Evolutionary conservation across 2,797 vertebrate genomes (phyloP), one percentile per base, ranked within the genome.

Genomic region (Synaphobranchus kaupii): DNA sequence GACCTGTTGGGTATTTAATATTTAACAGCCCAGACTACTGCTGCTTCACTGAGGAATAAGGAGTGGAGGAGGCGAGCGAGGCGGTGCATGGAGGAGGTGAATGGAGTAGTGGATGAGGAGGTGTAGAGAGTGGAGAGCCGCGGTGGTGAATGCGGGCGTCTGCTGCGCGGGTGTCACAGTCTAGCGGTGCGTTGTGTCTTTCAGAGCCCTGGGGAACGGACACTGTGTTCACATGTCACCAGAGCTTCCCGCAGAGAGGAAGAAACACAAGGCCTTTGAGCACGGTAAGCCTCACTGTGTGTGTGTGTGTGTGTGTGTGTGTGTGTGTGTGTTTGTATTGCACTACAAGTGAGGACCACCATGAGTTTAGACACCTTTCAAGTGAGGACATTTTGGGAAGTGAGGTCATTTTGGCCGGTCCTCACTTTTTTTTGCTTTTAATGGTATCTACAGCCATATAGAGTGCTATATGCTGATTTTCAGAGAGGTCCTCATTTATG

Each of bases 141-240:
- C 1, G 28, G 66, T 31, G 39, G 13, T 10, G 63, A 28, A 10
- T 44, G 39, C 31, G 13, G 73, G 73, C 15, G 39, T 9, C 52
- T 78, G 13, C 68, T 13, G 39, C 7, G 71, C 8, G 31, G 71
- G 13, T 15, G 4, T 68, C 22, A 12, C 20, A 71, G n/a, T 5
- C 44, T 88, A 91, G 4, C 7, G 3, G 2, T 39, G 71, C 17
- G 12, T 76, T 34, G 63, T 91, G 44, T 93, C 71, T 90, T 91
- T 13, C 91, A 99, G 98, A 91, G 92, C 93, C 58, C 94, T 96
- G 88, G 97, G 98, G 91, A 98, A 97, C 7, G 95, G 96, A 48
- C 96, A 94, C 0, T 96, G 95, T 90, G 83, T 94, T 84, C 97
- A 96, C 88, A 96, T 95, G 90, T 95, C 92, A 28, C 94, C 96